These are phyloP conservation scores for Hippoglossus stenolepis DNA, from an alignment of 2,113 vertebrate genomes.

Conservation along the genomic window DNA sequence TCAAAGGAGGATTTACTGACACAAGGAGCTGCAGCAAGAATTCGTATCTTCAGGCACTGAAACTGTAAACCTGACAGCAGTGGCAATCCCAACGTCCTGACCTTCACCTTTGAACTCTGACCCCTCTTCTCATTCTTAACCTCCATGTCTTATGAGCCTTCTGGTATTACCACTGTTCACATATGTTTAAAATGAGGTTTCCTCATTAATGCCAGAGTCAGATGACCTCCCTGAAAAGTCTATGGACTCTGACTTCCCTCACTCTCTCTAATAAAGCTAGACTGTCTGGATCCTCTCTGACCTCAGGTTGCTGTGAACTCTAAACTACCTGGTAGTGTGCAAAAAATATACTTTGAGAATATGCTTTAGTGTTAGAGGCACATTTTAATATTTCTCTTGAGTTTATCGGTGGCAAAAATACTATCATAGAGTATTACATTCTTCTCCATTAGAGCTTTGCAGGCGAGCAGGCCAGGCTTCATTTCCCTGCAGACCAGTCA, in stretches of 20 bases:
- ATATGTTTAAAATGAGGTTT: constrained; percentile 40
- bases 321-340: background rate
- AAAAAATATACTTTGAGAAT: background rate
- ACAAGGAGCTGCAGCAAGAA: constrained; percentile 47
- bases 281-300: background rate
- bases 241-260: constrained; percentile 18
- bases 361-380: background rate
- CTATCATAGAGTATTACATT: background rate
- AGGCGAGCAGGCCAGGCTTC: background rate
- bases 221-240: constrained; percentile 21
- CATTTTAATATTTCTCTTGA: background rate
- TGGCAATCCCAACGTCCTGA: constrained; percentile 56
- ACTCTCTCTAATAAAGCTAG: constrained; percentile 8
- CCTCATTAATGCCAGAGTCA: constrained; percentile 29
- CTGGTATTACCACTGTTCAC: constrained; percentile 57
- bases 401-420: background rate
- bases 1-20: constrained; percentile 23
- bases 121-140: constrained; percentile 66
- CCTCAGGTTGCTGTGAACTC: background rate
- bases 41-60: constrained; percentile 50
- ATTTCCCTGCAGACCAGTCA: background rate
- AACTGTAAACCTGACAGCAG: constrained; percentile 74
- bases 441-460: background rate
- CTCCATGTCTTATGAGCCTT: constrained; percentile 50
- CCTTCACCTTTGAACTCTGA: constrained; percentile 73